Base-by-base conservation (phyloP, 30 jellyfish, hydroid and myxozoan species). In the Aurelia aurita region DNA sequence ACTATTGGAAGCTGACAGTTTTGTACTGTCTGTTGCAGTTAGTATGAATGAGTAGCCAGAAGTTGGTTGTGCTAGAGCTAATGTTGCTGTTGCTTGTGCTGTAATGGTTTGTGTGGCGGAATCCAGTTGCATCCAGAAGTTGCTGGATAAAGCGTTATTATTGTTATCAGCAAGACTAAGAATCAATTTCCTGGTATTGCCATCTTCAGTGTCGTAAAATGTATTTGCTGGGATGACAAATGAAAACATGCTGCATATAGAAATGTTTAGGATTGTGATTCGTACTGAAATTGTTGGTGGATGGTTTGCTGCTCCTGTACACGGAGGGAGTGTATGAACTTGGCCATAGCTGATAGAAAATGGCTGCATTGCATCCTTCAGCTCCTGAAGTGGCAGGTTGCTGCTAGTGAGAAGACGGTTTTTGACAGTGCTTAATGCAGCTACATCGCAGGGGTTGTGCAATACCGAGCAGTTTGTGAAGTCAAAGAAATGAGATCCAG, bases 201-300 rank as follows among this genome's bases (percentile, higher is more conserved):
- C 98, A 81, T 93, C 96, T 63, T 83, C 91, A n/a, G 89, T 70
- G 81, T 93, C 98, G 25, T 85, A 69, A 67, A 93, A 93, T 18
- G 94, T 77, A 57, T 88, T 96, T 4, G 80, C 81, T 22, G 98
- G 98, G 16, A 93, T 73, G 8, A 6, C 51, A 57, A 71, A 88
- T 23, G 87, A 46, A 57, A 84, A 82, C 75, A 25, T 16, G 5
- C 95, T 92, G 58, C 97, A 88, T 8, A 71, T 32, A 0, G 88
- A 35, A 1, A 86, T 62, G 63, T 85, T 66, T 4, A 81, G 60
- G 1, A 27, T 16, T 3, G 68, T 34, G 18, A 91, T 69, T 69
- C 86, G 49, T 27, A 46, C 45, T 18, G 44, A 20, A 4, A 87
- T 80, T 5, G 57, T 29, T 11, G 98, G 98, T 18, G 96, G 92